Percentiles rank a stretch among this genome's conserved stretches.
Conservation (phyloP, 2,888 invertebrate genomes). For the Hybos culiciformis region DNA sequence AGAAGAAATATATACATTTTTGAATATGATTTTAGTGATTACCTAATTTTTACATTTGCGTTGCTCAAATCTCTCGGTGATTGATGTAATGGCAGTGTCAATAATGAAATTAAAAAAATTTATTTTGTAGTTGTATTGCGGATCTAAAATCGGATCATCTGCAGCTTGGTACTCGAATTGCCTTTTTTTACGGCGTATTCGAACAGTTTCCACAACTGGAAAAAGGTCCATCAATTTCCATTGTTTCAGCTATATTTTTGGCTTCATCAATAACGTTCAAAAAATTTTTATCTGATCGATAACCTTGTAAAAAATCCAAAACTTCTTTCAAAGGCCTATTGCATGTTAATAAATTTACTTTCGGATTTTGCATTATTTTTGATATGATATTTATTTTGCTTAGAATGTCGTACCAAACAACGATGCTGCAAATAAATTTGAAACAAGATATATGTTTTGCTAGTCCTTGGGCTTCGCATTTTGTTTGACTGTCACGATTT, state of each 20-base stretch:
- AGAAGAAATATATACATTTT: too few species aligned
- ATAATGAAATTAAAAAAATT: background rate
- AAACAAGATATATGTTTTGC: background rate
- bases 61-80: background rate
- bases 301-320: background rate
- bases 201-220: background rate
- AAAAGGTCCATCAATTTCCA: constrained; percentile 1
- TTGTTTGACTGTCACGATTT: background rate
- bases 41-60: too few species aligned
- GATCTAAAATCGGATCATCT: background rate
- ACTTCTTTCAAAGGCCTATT: background rate
- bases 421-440: background rate
- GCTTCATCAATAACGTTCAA: constrained; percentile 1
- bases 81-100: background rate
- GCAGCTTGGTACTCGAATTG: background rate
- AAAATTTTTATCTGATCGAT: background rate
- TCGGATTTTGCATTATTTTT: background rate
- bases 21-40: too few species aligned
- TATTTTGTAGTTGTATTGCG: background rate
- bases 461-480: background rate
- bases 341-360: background rate
- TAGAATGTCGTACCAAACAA: background rate
- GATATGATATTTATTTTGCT: background rate
- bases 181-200: background rate
- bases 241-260: background rate